phyloP scores from a whole-genome alignment of 2,888 invertebrate species.

The Phorcus lineatus region DNA sequence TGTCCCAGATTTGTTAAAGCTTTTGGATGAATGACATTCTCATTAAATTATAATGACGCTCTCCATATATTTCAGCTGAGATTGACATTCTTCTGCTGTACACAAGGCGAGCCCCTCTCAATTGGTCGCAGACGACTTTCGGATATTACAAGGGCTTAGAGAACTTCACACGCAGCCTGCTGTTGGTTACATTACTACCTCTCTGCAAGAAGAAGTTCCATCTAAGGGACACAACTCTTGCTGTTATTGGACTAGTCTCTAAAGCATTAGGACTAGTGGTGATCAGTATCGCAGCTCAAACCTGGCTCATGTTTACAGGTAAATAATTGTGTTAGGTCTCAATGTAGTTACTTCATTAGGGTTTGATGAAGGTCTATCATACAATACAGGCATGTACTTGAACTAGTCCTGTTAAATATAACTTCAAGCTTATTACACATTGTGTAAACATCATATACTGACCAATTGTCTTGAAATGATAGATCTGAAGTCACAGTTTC shows the following conservation, averaged over 20 bases:
- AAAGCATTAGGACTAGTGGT: slow-evolving; percentile 70
- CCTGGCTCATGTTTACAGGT: slow-evolving; percentile 74
- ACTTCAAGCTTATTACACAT: too few species aligned
- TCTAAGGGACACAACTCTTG: slow-evolving; percentile 70
- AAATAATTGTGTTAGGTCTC: slow-evolving; percentile 25
- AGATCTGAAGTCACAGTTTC: too few species aligned
- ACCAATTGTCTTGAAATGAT: too few species aligned
- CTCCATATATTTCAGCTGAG: slow-evolving; percentile 80
- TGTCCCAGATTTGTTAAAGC: too few species aligned
- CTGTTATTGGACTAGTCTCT: slow-evolving; percentile 73
- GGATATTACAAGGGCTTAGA: slow-evolving; percentile 80
- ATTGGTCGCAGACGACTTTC: slow-evolving; percentile 83
- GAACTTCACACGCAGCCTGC: slow-evolving; percentile 79
- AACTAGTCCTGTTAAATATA: too few species aligned
- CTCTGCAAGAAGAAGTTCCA: slow-evolving; percentile 53
- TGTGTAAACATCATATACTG: too few species aligned
- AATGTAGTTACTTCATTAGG: too few species aligned
- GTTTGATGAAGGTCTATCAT: too few species aligned
- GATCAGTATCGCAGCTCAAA: slow-evolving; percentile 69
- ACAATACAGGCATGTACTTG: too few species aligned
- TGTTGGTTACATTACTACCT: slow-evolving; percentile 70
- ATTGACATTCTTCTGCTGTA: slow-evolving; percentile 85
- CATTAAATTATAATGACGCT: too few species aligned
- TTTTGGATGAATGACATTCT: too few species aligned
- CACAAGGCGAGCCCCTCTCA: slow-evolving; percentile 82